These are phyloP conservation scores for Nansenia antarctica DNA, from an alignment of 2,113 vertebrate genomes.

Conservation along the genomic window DNA sequence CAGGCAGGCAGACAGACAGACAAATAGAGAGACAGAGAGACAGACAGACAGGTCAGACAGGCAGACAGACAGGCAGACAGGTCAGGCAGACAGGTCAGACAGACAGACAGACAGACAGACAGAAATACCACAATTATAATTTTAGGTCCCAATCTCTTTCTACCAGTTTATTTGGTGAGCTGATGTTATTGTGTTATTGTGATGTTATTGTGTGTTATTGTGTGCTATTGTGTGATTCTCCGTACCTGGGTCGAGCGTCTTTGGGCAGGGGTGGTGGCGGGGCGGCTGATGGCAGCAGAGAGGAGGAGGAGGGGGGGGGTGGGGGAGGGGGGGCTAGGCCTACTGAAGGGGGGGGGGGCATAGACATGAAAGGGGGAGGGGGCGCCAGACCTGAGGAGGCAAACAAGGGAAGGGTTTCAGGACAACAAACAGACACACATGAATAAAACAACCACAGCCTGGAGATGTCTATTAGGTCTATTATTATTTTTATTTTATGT, in stretches of 20 bases:
- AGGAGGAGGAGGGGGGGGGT: slow-evolving; percentile 1
- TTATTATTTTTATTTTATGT: not conserved
- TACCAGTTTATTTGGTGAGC: no score
- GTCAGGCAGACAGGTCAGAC: no score
- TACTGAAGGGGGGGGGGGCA: not conserved
- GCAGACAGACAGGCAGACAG: no score
- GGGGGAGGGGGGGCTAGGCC: not conserved
- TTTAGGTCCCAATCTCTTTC: no score
- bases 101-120: no score
- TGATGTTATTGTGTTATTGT: not conserved
- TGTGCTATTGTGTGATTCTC: no score
- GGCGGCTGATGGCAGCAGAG: slow-evolving; percentile 20
- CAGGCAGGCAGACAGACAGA: no score
- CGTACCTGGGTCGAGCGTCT: slow-evolving; percentile 70
- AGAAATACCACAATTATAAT: no score
- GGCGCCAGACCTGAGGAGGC: slow-evolving; percentile 47
- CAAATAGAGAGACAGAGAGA: no score
- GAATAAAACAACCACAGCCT: not conserved
- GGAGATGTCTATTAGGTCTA: not conserved
- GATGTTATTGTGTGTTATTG: not conserved
- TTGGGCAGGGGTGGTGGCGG: slow-evolving; percentile 40
- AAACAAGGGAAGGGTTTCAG: not conserved
- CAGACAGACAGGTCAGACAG: no score
- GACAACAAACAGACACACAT: no score
- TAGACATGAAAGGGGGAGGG: slow-evolving; percentile 30